Evolutionary conservation across 2,888 invertebrate species (phyloP), one percentile per base, ranked within the genome.

Genomic region (Ethmia dodecea): DNA sequence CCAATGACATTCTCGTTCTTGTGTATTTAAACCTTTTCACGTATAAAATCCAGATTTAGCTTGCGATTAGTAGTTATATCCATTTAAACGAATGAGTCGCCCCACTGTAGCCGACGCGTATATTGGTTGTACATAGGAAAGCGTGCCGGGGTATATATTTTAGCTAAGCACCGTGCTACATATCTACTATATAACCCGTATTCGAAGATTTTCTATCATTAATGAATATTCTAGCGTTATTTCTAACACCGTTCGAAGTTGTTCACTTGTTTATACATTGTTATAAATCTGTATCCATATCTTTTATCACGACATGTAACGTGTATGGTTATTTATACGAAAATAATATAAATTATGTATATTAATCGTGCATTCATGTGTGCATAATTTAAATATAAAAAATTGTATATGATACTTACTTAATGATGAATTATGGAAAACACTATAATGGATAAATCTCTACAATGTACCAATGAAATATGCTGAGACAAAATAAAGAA

Each of bases 181-280:
- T 84, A 84, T 84, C 84, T 80, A 72, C 9, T 28, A 30, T 57
- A 65, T 76, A 75, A 76, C 62, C 66, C 66, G 61, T 73, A 75
- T 68, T 77, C 69, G 62, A 77, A 72, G 65, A 65, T 75, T 72
- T 79, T 83, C 80, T 84, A 79, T 76, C 58, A 78, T 76, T 77
- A 76, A 68, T 72, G 62, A 73, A 69, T 68, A 73, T 72, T 71
- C 69, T 80, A 83, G 80, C 64, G 74, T 78, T 81, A 75, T 67
- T 70, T 72, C 70, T 69, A 65, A 80, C 78, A 81, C 80, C 49
- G 76, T 79, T 81, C 73, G 67, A 78, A 78, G 66, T 80, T 84
- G 84, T 83, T 86, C 80, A 81, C 83, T 77, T 78, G 79, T 84
- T 83, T 83, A 84, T 83, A 80, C 63, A 77, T 81, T 84, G 83